Evolutionary conservation across 2,113 vertebrate species (phyloP), one percentile per base, ranked within the genome.

Genomic region (Neodontobutis hainanensis): DNA sequence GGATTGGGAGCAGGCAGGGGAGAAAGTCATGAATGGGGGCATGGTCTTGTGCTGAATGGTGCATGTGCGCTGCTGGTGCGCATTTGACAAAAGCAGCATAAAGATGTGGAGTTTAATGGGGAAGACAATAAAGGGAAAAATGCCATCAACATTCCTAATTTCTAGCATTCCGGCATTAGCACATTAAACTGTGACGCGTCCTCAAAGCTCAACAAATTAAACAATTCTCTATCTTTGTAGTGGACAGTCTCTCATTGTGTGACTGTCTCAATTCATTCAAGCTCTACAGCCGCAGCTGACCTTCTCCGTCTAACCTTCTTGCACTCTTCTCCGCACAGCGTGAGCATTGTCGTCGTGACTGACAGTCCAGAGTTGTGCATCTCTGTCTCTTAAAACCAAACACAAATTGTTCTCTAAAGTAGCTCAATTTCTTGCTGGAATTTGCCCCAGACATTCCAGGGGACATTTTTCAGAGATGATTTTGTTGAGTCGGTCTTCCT

Each of bases 221-320:
- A 88, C 59, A 78, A 81, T 77, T 76, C 47, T 56, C 61, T 46
- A 42, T 77, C 83, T 87, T 76, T 87, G 76, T 85, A 7, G 66
- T 52, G 59, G 84, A 92, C 73, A 91, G 87, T 75, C 78, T 50
- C 55, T 66, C 82, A 87, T 92, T 92, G 89, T 91, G 57, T 16
- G 36, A 50, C 74, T 80, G 77, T 85, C 76, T 81, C 68, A 5
- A 60, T 52, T 65, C 72, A 78, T 52, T 72, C 42, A 59, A 9
- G 42, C 65, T 59, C 64, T 65, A 75, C 45, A 50, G 66, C 70
- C 68, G 69, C 58, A 63, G 38, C n/a, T 88, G 88, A 89, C 89
- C 88, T 83, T 82, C 77, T 78, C 55, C 62, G 61, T 57, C 75
- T 65, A 78, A 84, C 75, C 80, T 67, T 19, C 68, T 38, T 57